Base-by-base conservation (phyloP, 2,888 invertebrate genomes). In the Caenorhabditis drosophilae region DNA sequence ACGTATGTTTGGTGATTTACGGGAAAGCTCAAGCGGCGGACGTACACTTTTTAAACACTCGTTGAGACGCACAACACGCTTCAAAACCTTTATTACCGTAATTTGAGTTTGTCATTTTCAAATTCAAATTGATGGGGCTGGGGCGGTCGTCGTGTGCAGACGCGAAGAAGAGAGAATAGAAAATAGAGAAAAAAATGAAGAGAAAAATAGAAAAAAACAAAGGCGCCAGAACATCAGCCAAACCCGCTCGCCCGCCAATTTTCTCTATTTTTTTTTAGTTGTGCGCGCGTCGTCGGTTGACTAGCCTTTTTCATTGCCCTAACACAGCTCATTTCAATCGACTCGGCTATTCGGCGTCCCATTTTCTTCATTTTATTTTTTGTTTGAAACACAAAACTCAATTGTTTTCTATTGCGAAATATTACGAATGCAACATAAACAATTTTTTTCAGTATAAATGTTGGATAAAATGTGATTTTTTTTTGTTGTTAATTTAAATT, bases 1-100 rank as follows among this genome's bases (percentile, higher is more conserved):
- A n/a, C n/a, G n/a, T n/a, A n/a, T n/a, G n/a, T n/a, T n/a, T n/a
- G n/a, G n/a, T 51, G 61, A 61, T 61, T 61, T 61, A 61, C 61
- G 55, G 55, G n/a, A n/a, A 51, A 51, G 47, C 36, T 45, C 44
- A 44, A n/a, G 54, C 26, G 50, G 46, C 61, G 55, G 47, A 46
- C 55, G 47, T 61, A 61, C 61, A 61, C 61, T 61, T 35, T 16
- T 2, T 20, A 23, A 1, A 62, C 62, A 56, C 49, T 49, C 34
- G 26, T 6, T n/a, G 18, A 23, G 48, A 50, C 57, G 56, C 53
- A 57, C 63, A 45, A 45, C 18, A 63, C 57, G 58, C 57, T 54
- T 18, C 46, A 26, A 40, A 63, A 53, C 9, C 25, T 25, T 1
- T 6, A 16, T 22, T 38, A 61, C 61, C 51, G 61, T 61, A 56